Conservation (phyloP, 2,888 invertebrate genomes). For the Blastobasis lacticolella region DNA sequence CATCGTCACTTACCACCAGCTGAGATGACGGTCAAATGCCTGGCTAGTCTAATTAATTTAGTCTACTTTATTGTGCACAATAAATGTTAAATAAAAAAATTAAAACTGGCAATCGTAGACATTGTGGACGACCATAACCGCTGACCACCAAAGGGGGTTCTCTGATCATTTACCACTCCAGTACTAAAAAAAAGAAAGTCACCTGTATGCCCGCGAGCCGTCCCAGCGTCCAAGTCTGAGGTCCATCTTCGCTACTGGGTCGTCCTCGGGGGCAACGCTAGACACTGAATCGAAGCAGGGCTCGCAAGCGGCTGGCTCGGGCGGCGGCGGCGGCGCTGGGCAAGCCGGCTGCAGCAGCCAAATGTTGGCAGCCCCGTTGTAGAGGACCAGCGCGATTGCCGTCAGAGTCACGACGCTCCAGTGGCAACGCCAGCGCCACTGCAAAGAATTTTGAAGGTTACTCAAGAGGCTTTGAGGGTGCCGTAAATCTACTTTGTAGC, state of each 20-base stretch:
- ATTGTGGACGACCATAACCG: too few species aligned
- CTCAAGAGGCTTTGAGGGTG: too few species aligned
- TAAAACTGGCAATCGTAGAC: too few species aligned
- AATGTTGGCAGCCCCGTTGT: slow-evolving; percentile 58
- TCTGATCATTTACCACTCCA: too few species aligned
- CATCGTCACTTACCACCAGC: too few species aligned
- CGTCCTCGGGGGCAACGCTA: slow-evolving; percentile 44
- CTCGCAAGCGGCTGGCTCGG: slow-evolving; percentile 48
- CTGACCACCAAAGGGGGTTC: too few species aligned
- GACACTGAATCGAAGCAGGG: slow-evolving; percentile 46
- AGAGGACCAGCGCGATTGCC: slow-evolving; percentile 78
- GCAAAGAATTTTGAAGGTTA: slow-evolving; percentile 7
- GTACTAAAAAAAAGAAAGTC: too few species aligned
- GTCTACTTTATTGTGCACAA: too few species aligned
- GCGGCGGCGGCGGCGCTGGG: slow-evolving; percentile 29
- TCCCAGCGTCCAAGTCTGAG: slow-evolving; percentile 83
- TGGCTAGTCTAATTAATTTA: too few species aligned
- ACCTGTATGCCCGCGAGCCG: slow-evolving; percentile 63
- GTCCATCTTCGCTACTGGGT: slow-evolving; percentile 75
- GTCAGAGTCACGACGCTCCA: slow-evolving; percentile 80
- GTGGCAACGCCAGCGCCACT: slow-evolving; percentile 75
- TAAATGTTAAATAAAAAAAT: too few species aligned
- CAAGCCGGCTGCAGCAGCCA: slow-evolving; percentile 52
- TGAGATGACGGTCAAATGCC: too few species aligned
- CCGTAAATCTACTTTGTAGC: too few species aligned